A percentile compares a stretch with the other conserved stretches of the same genome.
Evolutionary conservation across 35 echinoderm and acorn worm genomes (phyloP).

Genomic region (Apostichopus parvimensis): DNA sequence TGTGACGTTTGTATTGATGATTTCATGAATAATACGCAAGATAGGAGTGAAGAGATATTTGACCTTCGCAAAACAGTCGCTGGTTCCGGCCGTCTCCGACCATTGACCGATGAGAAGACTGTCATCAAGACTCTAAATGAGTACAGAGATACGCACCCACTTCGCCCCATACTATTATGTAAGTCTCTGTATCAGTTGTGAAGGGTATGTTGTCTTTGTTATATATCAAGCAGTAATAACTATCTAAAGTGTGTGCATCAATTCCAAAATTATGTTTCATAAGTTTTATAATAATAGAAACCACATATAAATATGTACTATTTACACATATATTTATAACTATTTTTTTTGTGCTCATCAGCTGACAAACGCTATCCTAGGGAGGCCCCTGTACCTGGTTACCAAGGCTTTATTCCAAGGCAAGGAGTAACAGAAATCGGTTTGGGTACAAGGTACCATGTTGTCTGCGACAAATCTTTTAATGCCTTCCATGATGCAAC

Average conservation of each 20-base stretch:
- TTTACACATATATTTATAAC: too few relatives aligned
- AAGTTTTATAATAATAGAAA: too few relatives aligned
- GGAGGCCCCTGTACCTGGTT: slow-evolving; percentile 96
- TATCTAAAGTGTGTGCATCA: too few relatives aligned
- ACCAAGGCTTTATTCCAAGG: slow-evolving; percentile 90
- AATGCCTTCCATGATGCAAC: slow-evolving; percentile 89
- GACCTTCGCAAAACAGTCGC: slow-evolving; percentile 66
- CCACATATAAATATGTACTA: too few relatives aligned
- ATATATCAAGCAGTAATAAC: too few relatives aligned
- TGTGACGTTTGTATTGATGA: slow-evolving; percentile 99
- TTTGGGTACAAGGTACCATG: slow-evolving; percentile 82
- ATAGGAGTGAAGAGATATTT: slow-evolving; percentile 68
- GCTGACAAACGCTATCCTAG: slow-evolving; percentile 76
- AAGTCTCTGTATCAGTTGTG: slow-evolving; percentile 14
- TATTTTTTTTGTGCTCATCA: slow-evolving; percentile 13
- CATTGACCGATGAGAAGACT: slow-evolving; percentile 54
- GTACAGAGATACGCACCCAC: slow-evolving; percentile 91
- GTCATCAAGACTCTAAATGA: slow-evolving; percentile 75
- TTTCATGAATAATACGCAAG: slow-evolving; percentile 82
- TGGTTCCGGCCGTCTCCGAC: slow-evolving; percentile 37
- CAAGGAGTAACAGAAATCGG: slow-evolving; percentile 93
- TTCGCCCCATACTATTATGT: slow-evolving; percentile 79
- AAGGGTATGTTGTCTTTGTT: too few relatives aligned
- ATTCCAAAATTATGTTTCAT: too few relatives aligned
- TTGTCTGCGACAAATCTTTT: slow-evolving; percentile 89